Percentiles rank a stretch among this genome's conserved stretches.
Conservation (phyloP, 2,113 vertebrate genomes). For the Indri indri region DNA sequence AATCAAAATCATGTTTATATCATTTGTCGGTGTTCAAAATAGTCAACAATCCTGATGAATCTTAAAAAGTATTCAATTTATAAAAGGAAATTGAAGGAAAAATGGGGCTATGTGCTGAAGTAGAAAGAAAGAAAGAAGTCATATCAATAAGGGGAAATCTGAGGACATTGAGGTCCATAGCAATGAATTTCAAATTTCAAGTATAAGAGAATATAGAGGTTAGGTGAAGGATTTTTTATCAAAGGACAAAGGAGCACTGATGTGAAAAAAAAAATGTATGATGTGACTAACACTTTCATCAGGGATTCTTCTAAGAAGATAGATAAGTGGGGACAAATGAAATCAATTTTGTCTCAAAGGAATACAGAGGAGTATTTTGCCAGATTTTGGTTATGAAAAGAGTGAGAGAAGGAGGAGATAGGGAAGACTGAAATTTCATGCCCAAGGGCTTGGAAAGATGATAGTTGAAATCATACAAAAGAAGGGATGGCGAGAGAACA, state of each 20-base stretch:
- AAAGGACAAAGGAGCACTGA: not conserved
- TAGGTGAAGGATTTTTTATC: not conserved
- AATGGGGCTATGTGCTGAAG: not conserved
- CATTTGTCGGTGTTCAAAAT: not conserved
- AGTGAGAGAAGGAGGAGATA: conserved; percentile 22
- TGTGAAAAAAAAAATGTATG: not conserved
- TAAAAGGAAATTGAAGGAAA: not conserved
- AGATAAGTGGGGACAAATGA: conserved; percentile 54
- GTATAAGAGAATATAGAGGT: not conserved
- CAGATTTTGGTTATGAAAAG: conserved; percentile 66
- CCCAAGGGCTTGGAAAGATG: conserved; percentile 62
- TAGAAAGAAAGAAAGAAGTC: not conserved
- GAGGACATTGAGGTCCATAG: not conserved
- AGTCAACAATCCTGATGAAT: not conserved
- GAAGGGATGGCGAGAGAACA: conserved; percentile 59
- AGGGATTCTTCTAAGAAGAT: not conserved
- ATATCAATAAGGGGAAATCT: not conserved
- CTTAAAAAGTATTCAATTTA: conserved; percentile 16
- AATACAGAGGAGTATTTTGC: conserved; percentile 45
- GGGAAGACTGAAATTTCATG: conserved; percentile 61
- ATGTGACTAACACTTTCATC: conserved; percentile 32
- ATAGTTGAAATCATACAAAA: conserved; percentile 65
- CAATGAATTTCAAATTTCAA: not conserved
- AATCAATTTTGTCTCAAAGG: conserved; percentile 50
- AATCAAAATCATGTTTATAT: not conserved